A percentile compares a stretch with the other conserved stretches of the same genome.
These are phyloP conservation scores for Nasonia longicornis DNA, from an alignment of 1,140 invertebrate genomes.

Conservation along the genomic window DNA sequence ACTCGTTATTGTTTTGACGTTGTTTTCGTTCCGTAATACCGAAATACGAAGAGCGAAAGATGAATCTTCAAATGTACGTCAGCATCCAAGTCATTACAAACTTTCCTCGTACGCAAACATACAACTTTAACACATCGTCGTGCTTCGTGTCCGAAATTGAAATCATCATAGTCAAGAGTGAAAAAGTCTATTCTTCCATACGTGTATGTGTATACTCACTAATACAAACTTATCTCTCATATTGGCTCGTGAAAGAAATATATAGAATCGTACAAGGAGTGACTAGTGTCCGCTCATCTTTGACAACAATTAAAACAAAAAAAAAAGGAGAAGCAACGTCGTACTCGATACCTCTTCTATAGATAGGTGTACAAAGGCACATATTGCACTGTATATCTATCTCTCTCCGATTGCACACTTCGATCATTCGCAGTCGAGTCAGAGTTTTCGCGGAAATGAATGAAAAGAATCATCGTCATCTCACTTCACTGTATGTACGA, in stretches of 20 bases:
- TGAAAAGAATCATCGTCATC: background rate
- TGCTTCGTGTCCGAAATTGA: too few relatives aligned
- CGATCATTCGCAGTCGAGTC: slow-evolving; percentile 12
- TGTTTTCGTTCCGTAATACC: background rate
- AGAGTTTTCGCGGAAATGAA: background rate
- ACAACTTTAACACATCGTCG: too few relatives aligned
- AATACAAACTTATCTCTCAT: background rate
- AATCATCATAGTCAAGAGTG: background rate
- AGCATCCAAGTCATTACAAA: too few relatives aligned
- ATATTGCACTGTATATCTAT: slow-evolving; percentile 13
- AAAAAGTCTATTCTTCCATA: background rate
- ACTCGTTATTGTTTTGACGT: slow-evolving; percentile 9
- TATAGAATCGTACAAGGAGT: slow-evolving; percentile 50
- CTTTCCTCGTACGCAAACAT: too few relatives aligned
- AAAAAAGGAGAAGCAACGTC: slow-evolving; percentile 1
- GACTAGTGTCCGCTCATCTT: slow-evolving; percentile 54
- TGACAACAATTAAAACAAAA: slow-evolving; percentile 46
- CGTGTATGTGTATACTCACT: background rate
- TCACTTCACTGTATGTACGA: too few relatives aligned
- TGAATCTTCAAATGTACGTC: too few relatives aligned
- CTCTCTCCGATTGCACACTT: background rate
- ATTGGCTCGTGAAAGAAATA: background rate
- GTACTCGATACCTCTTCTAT: slow-evolving; percentile 23
- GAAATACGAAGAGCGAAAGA: too few relatives aligned
- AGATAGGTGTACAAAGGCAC: slow-evolving; percentile 23